Percentiles rank a stretch among this genome's conserved stretches.
These are phyloP conservation scores for Macrosiphum euphorbiae DNA, from an alignment of 2,888 invertebrate genomes.

Conservation along the genomic window DNA sequence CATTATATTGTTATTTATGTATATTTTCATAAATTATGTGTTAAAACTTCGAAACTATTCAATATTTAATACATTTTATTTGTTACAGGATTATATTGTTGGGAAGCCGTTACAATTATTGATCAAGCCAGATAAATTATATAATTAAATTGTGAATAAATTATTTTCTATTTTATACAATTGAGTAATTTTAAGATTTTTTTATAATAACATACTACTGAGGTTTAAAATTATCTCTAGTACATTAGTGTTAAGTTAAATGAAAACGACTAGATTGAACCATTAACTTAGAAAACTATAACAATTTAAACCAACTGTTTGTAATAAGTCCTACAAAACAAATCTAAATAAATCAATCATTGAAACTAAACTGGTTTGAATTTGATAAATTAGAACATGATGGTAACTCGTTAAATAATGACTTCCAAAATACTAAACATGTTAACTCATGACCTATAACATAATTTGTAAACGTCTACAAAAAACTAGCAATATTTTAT, in stretches of 20 bases:
- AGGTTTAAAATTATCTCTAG: not conserved
- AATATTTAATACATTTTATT: not conserved
- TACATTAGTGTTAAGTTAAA: not conserved
- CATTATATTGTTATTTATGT: not conserved
- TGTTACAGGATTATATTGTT: constrained; percentile 57
- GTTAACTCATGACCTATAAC: not conserved
- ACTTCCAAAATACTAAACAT: not conserved
- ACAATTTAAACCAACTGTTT: not conserved
- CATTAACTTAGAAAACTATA: no score
- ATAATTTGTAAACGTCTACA: not conserved
- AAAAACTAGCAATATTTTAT: not conserved
- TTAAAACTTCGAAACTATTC: not conserved
- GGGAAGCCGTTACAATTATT: constrained; percentile 30
- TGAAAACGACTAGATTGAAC: no score
- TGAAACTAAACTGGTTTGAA: not conserved
- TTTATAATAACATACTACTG: not conserved
- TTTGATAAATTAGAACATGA: not conserved
- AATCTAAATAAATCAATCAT: not conserved
- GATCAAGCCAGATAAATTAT: constrained; percentile 20
- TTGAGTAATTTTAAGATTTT: not conserved
- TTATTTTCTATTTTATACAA: not conserved
- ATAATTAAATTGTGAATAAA: constrained; percentile 38
- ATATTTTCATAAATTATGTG: not conserved
- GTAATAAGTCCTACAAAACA: not conserved
- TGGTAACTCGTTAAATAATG: not conserved